These are phyloP conservation scores for Cherax quadricarinatus DNA, from an alignment of 1,140 invertebrate species.

Conservation along the genomic window DNA sequence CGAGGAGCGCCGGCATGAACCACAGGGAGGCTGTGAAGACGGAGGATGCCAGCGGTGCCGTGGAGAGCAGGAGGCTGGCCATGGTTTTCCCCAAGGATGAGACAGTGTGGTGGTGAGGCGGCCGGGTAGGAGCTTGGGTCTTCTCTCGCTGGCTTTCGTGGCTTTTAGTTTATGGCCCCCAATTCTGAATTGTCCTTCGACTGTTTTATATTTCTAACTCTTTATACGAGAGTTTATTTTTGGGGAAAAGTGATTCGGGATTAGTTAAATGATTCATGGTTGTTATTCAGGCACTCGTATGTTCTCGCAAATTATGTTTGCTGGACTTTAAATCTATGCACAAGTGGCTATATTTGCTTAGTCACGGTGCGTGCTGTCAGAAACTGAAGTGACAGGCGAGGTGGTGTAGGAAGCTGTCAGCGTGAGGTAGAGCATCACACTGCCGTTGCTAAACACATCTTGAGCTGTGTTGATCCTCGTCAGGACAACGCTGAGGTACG, in stretches of 20 bases:
- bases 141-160: background rate
- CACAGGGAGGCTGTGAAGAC: slow-evolving; percentile 86
- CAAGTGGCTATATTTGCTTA: too few species aligned
- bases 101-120: background rate
- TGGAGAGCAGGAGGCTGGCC: slow-evolving; percentile 72
- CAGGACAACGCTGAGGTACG: too few species aligned
- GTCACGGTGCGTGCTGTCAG: too few species aligned
- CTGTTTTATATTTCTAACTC: background rate
- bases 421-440: background rate
- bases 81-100: background rate
- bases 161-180: too few species aligned
- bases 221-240: background rate
- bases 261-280: background rate
- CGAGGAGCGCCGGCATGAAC: slow-evolving; percentile 87
- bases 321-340: too few species aligned
- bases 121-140: too few species aligned
- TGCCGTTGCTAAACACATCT: too few species aligned
- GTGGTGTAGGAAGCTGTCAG: background rate
- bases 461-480: too few species aligned
- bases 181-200: background rate
- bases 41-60: slow-evolving; percentile 84
- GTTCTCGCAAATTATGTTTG: too few species aligned
- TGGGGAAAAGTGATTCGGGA: background rate
- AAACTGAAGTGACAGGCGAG: too few species aligned
- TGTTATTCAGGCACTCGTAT: too few species aligned